A percentile compares a stretch with the other conserved stretches of the same genome.
Conservation (phyloP, 2,797 vertebrate genomes). For the Galago senegalensis region DNA sequence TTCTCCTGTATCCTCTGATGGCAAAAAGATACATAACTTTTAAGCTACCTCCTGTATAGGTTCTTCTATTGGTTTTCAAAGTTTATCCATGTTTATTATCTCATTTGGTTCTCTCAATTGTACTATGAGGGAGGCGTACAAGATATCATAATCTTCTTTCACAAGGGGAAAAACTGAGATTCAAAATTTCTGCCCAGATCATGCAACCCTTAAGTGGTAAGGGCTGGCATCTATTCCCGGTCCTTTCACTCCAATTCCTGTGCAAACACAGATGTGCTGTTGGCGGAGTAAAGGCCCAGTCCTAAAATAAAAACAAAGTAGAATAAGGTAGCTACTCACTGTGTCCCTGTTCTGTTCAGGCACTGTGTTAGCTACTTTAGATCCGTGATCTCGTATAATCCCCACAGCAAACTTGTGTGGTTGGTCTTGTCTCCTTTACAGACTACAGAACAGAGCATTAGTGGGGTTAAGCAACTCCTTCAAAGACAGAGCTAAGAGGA, state of each 20-base stretch:
- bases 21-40: background rate
- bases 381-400: background rate
- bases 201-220: background rate
- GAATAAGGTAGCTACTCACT: background rate
- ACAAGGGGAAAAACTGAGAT: background rate
- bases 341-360: background rate
- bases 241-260: constrained; percentile 33
- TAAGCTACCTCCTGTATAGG: background rate
- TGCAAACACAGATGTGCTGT: constrained; percentile 43
- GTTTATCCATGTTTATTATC: constrained; percentile 32
- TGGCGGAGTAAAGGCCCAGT: background rate
- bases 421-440: constrained; percentile 45
- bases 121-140: background rate
- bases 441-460: constrained; percentile 26
- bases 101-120: constrained; percentile 8
- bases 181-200: constrained; percentile 23
- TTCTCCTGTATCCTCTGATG: background rate
- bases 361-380: background rate
- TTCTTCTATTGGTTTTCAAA: constrained; percentile 21
- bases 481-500: constrained; percentile 22
- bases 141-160: constrained; percentile 42
- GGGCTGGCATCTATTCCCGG: background rate
- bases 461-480: constrained; percentile 3
- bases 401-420: background rate
- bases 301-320: constrained; percentile 32